These are phyloP conservation scores for Siderastrea siderea DNA, from an alignment of 92 coral and sea anemone species.

Conservation along the genomic window DNA sequence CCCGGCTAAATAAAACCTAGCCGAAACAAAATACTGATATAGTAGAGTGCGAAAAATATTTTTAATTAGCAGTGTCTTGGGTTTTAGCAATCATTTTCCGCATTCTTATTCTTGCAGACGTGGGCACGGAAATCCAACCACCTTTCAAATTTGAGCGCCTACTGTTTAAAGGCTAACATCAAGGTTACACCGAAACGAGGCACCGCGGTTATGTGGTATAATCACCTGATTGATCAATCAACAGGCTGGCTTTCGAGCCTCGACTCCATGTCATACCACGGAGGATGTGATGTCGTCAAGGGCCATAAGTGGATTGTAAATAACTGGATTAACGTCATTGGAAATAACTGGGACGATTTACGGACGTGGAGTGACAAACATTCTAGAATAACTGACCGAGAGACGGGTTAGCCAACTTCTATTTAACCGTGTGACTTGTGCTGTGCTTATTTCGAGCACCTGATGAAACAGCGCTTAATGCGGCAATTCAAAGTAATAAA, in stretches of 20 bases:
- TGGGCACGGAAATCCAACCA: conserved; percentile 71
- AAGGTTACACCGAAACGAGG: conserved; percentile 81
- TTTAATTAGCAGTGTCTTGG: no score
- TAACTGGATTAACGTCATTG: conserved; percentile 93
- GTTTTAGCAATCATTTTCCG: not conserved
- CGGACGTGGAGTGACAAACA: conserved; percentile 76
- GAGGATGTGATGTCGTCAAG: conserved; percentile 91
- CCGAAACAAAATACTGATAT: no score
- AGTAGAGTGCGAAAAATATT: no score
- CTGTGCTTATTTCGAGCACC: not conserved
- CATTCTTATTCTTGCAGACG: conserved; percentile 21
- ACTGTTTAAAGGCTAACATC: conserved; percentile 87
- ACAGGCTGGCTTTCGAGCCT: conserved; percentile 83
- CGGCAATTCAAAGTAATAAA: no score
- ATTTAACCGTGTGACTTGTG: not conserved
- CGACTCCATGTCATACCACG: conserved; percentile 90
- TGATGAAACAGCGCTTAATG: not conserved
- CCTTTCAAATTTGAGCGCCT: conserved; percentile 85
- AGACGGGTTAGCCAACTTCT: not conserved
- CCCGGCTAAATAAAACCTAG: no score
- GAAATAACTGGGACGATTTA: conserved; percentile 67
- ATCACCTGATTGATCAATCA: conserved; percentile 76
- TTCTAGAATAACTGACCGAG: conserved; percentile 12
- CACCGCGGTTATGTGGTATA: conserved; percentile 95
- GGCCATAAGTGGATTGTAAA: conserved; percentile 95